These are phyloP conservation scores for Dasysyrphus tricinctus DNA, from an alignment of 2,888 invertebrate species.

Conservation along the genomic window DNA sequence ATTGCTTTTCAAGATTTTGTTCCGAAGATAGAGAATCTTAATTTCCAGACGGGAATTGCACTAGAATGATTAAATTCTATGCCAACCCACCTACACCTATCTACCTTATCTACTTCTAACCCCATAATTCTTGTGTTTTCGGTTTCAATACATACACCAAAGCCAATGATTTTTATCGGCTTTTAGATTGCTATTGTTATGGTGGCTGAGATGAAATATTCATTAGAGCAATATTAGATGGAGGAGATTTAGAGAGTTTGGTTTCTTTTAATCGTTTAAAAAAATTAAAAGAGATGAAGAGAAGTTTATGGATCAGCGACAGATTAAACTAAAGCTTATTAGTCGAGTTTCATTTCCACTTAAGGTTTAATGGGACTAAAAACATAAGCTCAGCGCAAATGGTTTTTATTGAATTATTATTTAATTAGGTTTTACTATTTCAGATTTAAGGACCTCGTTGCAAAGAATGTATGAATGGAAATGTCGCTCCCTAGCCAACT, in stretches of 20 bases:
- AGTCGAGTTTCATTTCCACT: conserved; percentile 20
- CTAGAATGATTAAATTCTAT: conserved; percentile 38
- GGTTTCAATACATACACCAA: conserved; percentile 8
- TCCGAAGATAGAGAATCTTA: conserved; percentile 71
- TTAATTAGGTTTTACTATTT: conserved; percentile 12
- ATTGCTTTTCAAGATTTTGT: conserved; percentile 72
- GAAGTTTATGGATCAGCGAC: conserved; percentile 8
- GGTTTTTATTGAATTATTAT: conserved; percentile 19
- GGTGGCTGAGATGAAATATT: conserved; percentile 23
- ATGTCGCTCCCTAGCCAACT: neutral
- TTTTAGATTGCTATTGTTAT: conserved; percentile 19
- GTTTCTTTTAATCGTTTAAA: conserved; percentile 8
- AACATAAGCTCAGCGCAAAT: conserved; percentile 8
- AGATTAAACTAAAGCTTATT: conserved; percentile 16
- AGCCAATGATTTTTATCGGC: conserved; percentile 17
- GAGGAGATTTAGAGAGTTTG: neutral
- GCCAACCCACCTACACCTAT: neutral
- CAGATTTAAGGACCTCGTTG: neutral
- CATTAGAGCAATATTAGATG: conserved; percentile 11
- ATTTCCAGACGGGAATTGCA: conserved; percentile 68
- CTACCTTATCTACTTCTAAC: neutral
- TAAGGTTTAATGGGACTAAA: conserved; percentile 6
- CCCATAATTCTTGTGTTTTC: conserved; percentile 12
- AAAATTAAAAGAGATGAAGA: neutral
- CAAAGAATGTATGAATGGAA: neutral